Conservation (phyloP, 2,113 vertebrate species). For the Percina caprodes region DNA sequence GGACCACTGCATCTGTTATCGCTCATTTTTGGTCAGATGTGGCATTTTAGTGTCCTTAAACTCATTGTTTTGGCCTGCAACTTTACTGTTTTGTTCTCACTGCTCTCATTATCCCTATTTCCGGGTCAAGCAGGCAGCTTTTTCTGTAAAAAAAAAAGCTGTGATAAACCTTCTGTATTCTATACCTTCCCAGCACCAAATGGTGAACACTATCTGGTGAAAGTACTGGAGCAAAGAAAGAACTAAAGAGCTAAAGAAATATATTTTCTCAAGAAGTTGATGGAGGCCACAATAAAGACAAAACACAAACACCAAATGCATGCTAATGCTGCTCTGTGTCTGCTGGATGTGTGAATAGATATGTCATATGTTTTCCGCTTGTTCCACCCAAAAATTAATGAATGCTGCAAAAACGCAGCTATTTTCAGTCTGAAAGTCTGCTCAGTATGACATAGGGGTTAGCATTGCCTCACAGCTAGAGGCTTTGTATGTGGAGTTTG, state of each 20-base stretch:
- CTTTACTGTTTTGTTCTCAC: too few species aligned
- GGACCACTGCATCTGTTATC: too few species aligned
- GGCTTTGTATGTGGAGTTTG: not conserved
- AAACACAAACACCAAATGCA: not conserved
- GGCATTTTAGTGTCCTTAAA: not conserved
- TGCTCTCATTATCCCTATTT: too few species aligned
- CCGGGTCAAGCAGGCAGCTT: too few species aligned
- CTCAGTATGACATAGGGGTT: not conserved
- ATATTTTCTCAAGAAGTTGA: not conserved
- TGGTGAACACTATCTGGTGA: not conserved
- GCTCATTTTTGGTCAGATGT: not conserved
- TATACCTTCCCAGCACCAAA: not conserved
- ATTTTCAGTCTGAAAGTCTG: not conserved
- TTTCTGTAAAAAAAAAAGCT: too few species aligned
- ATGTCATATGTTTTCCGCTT: too few species aligned
- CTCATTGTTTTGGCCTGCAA: too few species aligned
- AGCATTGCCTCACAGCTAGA: not conserved
- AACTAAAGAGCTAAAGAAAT: not conserved
- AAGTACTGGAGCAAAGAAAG: not conserved
- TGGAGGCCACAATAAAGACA: not conserved
- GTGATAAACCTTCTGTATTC: not conserved
- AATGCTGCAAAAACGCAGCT: not conserved
- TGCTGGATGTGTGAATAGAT: not conserved
- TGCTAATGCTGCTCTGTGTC: not conserved
- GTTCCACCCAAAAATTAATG: not conserved